Conservation (phyloP, 2,797 vertebrate genomes). For the Paedocypris micromegethes region DNA sequence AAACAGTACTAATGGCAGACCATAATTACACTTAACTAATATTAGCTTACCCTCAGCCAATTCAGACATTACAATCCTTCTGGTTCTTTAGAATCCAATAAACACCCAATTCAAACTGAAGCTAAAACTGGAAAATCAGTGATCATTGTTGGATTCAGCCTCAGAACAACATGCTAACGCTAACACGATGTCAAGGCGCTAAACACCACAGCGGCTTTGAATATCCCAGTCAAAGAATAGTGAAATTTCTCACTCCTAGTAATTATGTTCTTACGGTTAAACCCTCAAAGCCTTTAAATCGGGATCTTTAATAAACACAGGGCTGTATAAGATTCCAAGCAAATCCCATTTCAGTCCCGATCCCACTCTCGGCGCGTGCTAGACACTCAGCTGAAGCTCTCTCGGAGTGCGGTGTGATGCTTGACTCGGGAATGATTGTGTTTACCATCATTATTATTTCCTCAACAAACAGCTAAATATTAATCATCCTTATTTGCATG, state of each 20-base stretch:
- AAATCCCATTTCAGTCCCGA: constrained; percentile 27
- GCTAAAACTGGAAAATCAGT: background rate
- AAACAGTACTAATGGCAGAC: too few species aligned
- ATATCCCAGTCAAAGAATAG: background rate
- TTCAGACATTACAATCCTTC: too few species aligned
- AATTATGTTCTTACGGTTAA: constrained; percentile 15
- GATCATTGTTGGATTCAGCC: background rate
- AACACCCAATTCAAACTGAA: background rate
- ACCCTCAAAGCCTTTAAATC: constrained; percentile 16
- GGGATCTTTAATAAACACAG: constrained; percentile 9
- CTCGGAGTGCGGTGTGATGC: constrained; percentile 35
- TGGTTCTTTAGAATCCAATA: background rate
- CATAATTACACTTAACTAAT: too few species aligned
- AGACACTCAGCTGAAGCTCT: constrained; percentile 33
- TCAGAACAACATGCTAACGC: background rate
- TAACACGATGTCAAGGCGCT: too few species aligned
- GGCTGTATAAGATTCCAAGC: constrained; percentile 16
- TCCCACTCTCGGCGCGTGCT: constrained; percentile 15
- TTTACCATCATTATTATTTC: constrained; percentile 40
- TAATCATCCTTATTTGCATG: constrained; percentile 40
- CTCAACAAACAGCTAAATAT: constrained; percentile 39
- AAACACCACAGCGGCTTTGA: too few species aligned
- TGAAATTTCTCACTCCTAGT: constrained; percentile 1
- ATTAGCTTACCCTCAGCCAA: too few species aligned
- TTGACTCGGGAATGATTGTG: constrained; percentile 41